Evolutionary conservation across 2,888 invertebrate species (phyloP), one percentile per base, ranked within the genome.

Genomic region (Subacronicta megacephala): DNA sequence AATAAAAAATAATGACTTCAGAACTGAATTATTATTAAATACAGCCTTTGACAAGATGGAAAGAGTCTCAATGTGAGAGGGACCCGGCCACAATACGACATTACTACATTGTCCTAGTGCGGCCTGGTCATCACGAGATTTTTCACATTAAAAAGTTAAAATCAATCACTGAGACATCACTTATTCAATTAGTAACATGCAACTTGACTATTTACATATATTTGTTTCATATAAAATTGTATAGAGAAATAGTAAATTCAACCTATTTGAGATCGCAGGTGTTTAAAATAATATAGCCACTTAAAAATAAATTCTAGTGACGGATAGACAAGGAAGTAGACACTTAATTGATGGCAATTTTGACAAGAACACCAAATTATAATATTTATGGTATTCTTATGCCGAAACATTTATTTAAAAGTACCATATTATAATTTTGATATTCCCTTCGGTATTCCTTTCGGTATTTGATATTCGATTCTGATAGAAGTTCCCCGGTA

Each of bases 201-300:
- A 6, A n/a, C 31, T n/a, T n/a, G n/a, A n/a, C n/a, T 31, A 29
- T 31, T 31, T 31, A 31, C 31, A 31, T n/a, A 12, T n/a, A 26
- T 9, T 33, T 15, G 17, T 33, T 54, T 68, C 12, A 47, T n/a
- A n/a, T n/a, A n/a, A n/a, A 44, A n/a, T 18, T 42, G 10, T 31
- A 29, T 23, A 41, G 6, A 41, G 43, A 70, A 42, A 23, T 37
- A 29, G 46, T 45, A 66, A 53, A 56, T 50, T 67, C 40, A 56
- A 45, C 31, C 15, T 7, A 16, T 40, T 20, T 72, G 72, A 68
- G 68, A 68, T 68, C 68, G 31, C 41, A 5, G 7, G 15, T 13
- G 13, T 20, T 17, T 50, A 17, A 16, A 37, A 40, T 2, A n/a
- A 36, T 31, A 20, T 37, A 0, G 29, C 12, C 0, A 3, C 17